Percentiles rank a stretch among this genome's conserved stretches.
These are phyloP conservation scores for Brachionus manjavacas DNA, from an alignment of 1,140 invertebrate species.

Conservation along the genomic window DNA sequence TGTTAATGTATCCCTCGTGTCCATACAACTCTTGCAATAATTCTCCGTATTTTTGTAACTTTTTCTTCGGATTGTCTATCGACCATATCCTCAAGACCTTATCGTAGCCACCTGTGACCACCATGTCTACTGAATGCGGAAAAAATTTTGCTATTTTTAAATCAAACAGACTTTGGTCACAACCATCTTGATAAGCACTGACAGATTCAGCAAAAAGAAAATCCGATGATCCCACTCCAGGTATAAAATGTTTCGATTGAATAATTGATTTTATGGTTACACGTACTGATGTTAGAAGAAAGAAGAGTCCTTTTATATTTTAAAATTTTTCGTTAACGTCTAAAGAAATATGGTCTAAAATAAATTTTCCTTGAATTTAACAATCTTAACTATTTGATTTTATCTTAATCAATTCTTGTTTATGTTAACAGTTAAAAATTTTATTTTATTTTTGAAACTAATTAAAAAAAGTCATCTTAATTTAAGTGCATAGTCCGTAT, in stretches of 20 bases:
- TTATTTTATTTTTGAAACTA: no score
- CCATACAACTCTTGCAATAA: constrained; percentile 62
- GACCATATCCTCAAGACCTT: constrained; percentile 63
- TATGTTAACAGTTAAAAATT: no score
- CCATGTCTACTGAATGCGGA: constrained; percentile 53
- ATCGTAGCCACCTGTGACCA: constrained; percentile 66
- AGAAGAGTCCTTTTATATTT: not conserved
- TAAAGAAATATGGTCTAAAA: not conserved
- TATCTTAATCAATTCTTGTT: no score
- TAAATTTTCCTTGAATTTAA: no score
- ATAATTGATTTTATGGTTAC: constrained; percentile 58
- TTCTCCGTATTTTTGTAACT: constrained; percentile 44
- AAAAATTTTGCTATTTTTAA: constrained; percentile 59
- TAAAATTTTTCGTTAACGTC: not conserved
- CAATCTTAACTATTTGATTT: no score
- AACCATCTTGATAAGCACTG: not conserved
- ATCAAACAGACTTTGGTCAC: not conserved
- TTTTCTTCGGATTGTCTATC: constrained; percentile 43
- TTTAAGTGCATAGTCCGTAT: no score
- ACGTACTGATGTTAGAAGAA: constrained; percentile 48
- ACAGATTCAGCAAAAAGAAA: not conserved
- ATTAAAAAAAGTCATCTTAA: no score
- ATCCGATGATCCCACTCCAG: constrained; percentile 49
- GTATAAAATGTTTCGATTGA: constrained; percentile 48
- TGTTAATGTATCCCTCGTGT: constrained; percentile 63